Conservation (phyloP, 1,140 invertebrate genomes). For the Apis laboriosa region DNA sequence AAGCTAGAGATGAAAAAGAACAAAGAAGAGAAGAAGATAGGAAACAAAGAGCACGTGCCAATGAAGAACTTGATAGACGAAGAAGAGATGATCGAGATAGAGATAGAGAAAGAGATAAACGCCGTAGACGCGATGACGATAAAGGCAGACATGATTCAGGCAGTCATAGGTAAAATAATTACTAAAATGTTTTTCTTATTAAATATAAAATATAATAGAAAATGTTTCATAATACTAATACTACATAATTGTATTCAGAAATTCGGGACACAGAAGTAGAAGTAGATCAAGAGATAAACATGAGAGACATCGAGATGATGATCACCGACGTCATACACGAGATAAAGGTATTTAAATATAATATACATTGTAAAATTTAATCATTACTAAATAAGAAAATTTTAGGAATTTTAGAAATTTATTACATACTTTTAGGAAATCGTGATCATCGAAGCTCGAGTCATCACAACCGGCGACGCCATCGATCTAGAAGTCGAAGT, state of each 20-base stretch:
- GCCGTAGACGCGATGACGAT: conserved; percentile 78
- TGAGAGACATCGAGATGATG: conserved; percentile 77
- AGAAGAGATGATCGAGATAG: conserved; percentile 72
- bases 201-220: not conserved
- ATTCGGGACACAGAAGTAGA: conserved; percentile 76
- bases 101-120: conserved; percentile 76
- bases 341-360: conserved; percentile 72
- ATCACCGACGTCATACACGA: conserved; percentile 75
- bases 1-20: conserved; percentile 86
- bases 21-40: conserved; percentile 84
- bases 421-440: conserved; percentile 61
- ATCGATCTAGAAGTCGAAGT: conserved; percentile 80
- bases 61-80: conserved; percentile 79
- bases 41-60: conserved; percentile 79
- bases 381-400: not conserved
- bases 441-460: conserved; percentile 78
- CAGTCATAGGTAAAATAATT: conserved; percentile 67
- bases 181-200: not conserved
- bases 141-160: conserved; percentile 73
- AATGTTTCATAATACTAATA: not conserved
- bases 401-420: too few species aligned
- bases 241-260: conserved; percentile 69
- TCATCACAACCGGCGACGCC: conserved; percentile 77
- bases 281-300: conserved; percentile 78
- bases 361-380: conserved; percentile 9